Evolutionary conservation across 2,888 invertebrate genomes (phyloP).

Genomic region (Drosophila acutilabella): DNA sequence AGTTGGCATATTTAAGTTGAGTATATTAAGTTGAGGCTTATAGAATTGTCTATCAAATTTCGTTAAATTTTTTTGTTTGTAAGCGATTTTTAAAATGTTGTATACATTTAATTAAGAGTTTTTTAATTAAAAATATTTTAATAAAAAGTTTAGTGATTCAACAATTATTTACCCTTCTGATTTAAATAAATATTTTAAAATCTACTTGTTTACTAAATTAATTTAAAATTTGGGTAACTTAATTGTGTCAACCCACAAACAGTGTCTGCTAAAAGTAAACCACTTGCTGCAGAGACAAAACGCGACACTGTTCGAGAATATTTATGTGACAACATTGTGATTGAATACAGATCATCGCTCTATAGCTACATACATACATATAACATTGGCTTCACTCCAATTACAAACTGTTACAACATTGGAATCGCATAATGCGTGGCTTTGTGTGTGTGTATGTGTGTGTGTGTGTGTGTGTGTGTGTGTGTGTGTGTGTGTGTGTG

Average conservation of each 20-base stretch:
- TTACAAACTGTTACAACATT: slow-evolving; percentile 51
- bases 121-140: too few relatives aligned
- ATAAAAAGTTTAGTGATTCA: too few relatives aligned
- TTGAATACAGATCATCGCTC: slow-evolving; percentile 21
- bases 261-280: slow-evolving; percentile 7
- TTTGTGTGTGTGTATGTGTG: slow-evolving; percentile 14
- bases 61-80: too few relatives aligned
- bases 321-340: slow-evolving; percentile 4
- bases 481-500: neutral
- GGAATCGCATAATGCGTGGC: slow-evolving; percentile 41
- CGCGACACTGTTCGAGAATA: slow-evolving; percentile 28
- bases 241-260: slow-evolving; percentile 2
- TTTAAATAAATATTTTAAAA: too few relatives aligned
- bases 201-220: too few relatives aligned
- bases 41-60: too few relatives aligned
- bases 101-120: too few relatives aligned
- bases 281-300: slow-evolving; percentile 13
- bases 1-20: too few relatives aligned
- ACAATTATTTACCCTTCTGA: too few relatives aligned
- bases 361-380: slow-evolving; percentile 11
- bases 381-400: slow-evolving; percentile 28
- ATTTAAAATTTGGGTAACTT: too few relatives aligned
- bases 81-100: too few relatives aligned
- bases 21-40: too few relatives aligned
- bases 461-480: slow-evolving; percentile 4